A percentile compares a stretch with the other conserved stretches of the same genome.
Evolutionary conservation across 1,140 invertebrate species (phyloP).

Genomic region (Batillaria attramentaria): DNA sequence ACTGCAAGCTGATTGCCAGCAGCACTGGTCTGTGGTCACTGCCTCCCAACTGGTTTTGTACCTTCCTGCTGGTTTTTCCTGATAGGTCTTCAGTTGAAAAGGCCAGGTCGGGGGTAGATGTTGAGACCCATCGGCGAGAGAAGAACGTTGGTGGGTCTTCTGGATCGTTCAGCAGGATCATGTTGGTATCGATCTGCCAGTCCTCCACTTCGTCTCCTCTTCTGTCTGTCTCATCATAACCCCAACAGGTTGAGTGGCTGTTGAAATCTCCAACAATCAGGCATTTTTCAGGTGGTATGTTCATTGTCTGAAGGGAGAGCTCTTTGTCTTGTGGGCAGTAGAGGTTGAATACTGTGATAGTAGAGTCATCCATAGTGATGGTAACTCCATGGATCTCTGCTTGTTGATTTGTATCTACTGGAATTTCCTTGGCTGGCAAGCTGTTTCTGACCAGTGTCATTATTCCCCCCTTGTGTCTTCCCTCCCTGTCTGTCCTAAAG

Average conservation of each 20-base stretch:
- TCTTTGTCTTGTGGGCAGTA: no score
- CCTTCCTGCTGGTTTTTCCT: neutral
- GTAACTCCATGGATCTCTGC: no score
- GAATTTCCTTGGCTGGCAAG: no score
- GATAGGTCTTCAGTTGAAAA: constrained; percentile 38
- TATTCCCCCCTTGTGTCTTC: no score
- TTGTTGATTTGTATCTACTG: no score
- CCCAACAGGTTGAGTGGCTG: constrained; percentile 35
- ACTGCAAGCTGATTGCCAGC: neutral
- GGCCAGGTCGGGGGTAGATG: constrained; percentile 37
- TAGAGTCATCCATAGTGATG: no score
- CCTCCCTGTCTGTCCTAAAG: no score
- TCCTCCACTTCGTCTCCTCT: constrained; percentile 40
- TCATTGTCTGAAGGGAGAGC: neutral
- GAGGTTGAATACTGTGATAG: no score
- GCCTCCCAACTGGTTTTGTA: constrained; percentile 24
- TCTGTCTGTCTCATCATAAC: constrained; percentile 20
- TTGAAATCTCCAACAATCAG: constrained; percentile 34
- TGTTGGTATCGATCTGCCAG: constrained; percentile 29
- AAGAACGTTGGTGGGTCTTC: constrained; percentile 32
- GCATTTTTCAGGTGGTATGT: constrained; percentile 11
- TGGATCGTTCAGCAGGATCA: constrained; percentile 30
- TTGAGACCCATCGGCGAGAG: constrained; percentile 34
- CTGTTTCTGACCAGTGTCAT: no score
- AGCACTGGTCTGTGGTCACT: constrained; percentile 27